Conservation (phyloP, 2,888 invertebrate genomes). For the Silvanus unidentatus region DNA sequence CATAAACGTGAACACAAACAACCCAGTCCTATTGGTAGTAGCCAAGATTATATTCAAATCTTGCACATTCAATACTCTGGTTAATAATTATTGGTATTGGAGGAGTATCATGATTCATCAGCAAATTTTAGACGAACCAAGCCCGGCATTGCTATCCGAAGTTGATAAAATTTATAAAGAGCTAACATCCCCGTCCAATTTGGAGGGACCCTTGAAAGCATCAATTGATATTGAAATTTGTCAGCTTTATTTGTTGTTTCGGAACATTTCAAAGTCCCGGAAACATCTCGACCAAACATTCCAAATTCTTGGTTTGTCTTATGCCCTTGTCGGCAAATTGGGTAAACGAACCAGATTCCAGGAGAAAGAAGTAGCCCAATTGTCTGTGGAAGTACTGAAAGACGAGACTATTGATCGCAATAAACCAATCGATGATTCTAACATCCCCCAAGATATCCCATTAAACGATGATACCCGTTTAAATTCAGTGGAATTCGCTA, state of each 20-base stretch:
- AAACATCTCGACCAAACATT: constrained; percentile 61
- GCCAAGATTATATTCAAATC: constrained; percentile 45
- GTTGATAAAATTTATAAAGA: constrained; percentile 47
- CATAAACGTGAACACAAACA: constrained; percentile 56
- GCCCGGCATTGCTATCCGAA: constrained; percentile 59
- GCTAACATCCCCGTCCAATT: too few species aligned
- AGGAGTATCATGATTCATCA: constrained; percentile 71
- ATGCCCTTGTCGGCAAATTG: constrained; percentile 69
- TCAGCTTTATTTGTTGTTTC: constrained; percentile 67
- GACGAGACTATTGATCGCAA: constrained; percentile 44
- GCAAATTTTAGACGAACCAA: constrained; percentile 67
- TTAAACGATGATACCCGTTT: constrained; percentile 84
- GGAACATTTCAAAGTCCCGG: constrained; percentile 64
- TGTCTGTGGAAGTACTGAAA: constrained; percentile 63
- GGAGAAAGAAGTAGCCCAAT: constrained; percentile 72
- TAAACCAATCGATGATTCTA: constrained; percentile 50
- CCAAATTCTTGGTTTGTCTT: constrained; percentile 57
- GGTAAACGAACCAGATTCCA: constrained; percentile 91
- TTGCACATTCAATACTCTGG: constrained; percentile 35
- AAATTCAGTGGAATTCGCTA: constrained; percentile 48
- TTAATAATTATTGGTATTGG: constrained; percentile 67
- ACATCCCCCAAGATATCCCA: constrained; percentile 60
- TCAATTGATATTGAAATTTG: constrained; percentile 54
- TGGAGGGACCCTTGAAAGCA: constrained; percentile 25
- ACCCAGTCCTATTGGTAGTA: constrained; percentile 49